Conservation (phyloP, 2,797 vertebrate species). For the Syngnathus acus region DNA sequence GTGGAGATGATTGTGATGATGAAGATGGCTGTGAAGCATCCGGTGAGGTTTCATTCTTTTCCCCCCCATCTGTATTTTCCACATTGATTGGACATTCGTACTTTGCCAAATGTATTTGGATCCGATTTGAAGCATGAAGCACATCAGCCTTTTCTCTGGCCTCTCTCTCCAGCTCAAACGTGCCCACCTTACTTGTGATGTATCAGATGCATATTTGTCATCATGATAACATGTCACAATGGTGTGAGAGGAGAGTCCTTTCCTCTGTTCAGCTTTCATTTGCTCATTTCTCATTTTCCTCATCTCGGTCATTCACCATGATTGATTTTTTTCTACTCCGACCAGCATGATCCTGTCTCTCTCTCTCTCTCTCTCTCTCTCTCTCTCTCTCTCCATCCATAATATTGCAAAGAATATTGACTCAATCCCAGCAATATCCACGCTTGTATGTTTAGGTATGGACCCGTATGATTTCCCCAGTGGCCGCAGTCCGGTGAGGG, state of each 20-base stretch:
- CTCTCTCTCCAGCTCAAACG: background rate
- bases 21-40: constrained; percentile 84
- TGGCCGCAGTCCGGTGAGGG: constrained; percentile 36
- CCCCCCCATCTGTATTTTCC: no score
- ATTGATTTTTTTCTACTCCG: constrained; percentile 46
- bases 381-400: constrained; percentile 18
- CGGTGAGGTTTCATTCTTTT: constrained; percentile 46
- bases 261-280: constrained; percentile 4
- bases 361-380: constrained; percentile 22
- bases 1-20: constrained; percentile 73
- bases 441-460: constrained; percentile 26
- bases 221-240: constrained; percentile 1
- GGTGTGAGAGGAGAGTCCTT: no score
- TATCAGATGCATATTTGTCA: constrained; percentile 1
- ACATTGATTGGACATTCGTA: no score
- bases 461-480: constrained; percentile 30
- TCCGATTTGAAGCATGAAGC: no score
- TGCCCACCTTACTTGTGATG: background rate
- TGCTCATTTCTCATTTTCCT: constrained; percentile 8
- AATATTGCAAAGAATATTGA: no score
- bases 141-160: background rate
- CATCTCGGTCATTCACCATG: constrained; percentile 38
- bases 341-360: constrained; percentile 23
- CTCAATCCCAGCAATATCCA: no score
- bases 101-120: no score